Base-by-base conservation (phyloP, 2,797 vertebrate species). In the Lepilemur septentrionalis region DNA sequence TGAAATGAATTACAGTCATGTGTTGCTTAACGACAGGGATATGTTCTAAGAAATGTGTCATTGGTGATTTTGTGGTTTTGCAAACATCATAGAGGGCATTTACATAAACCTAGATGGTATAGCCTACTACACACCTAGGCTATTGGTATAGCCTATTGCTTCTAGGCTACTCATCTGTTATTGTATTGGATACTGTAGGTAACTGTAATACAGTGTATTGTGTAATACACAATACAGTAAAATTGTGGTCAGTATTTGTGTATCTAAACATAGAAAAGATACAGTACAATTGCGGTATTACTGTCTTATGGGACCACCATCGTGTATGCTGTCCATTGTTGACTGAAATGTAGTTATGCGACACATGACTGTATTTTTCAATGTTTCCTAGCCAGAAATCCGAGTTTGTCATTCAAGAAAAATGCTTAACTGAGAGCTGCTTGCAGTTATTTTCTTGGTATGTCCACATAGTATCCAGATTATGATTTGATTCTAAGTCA, bases 401-500 rank as follows among this genome's bases (percentile, higher is more conserved):
- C 18, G 43, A 89, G 48, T 89, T 95, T 86, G 43, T 83, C 82
- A 5, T 89, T 96, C 5, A 81, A 69, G 32, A 91, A 84, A 84
- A 92, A 90, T 89, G 35, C 61, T 78, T 91, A 72, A 61, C 57
- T 92, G 35, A 87, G 72, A 94, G 15, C 65, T 94, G 1, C n/a
- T 79, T 95, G 9, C 5, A 83, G 0, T 81, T 91, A 67, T 89
- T 92, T 92, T 95, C 85, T 90, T 92, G 87, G 7, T 81, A 41
- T 69, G 32, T 96, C 28, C n/a, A 89, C 7, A 87, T 28, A 88
- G 13, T 72, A 67, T 86, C 61, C 32, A 80, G 28, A 46, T 83
- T 83, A 84, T 81, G 6, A 18, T 93, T 95, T 96, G 80, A 52
- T 91, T 97, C 28, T 23, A 63, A 55, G 55, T 86, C 4, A 91